Base-by-base conservation (phyloP, 2,113 vertebrate genomes). In the Centrocercus urophasianus region DNA sequence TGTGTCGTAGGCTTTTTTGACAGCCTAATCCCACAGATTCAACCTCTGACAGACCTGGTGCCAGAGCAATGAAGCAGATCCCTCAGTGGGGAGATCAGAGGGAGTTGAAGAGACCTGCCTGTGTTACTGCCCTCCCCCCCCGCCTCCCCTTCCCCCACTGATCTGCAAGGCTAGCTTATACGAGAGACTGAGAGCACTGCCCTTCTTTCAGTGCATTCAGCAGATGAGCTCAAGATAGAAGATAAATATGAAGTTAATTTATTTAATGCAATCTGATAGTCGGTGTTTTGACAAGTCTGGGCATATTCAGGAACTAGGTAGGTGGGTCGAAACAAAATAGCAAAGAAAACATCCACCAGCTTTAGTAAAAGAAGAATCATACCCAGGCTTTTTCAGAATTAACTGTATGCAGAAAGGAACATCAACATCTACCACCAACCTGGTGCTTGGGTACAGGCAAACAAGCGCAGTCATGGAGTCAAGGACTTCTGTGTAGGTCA, bases 61-160 rank as follows among this genome's bases (percentile, higher is more conserved):
- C 15, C 20, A 36, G 63, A 79, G 84, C 57, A 19, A 45, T 21
- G 25, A 20, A 25, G 38, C 28, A 16, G 67, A 76, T 20, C 32
- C 30, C 13, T 15, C 0, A 0, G 56, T 34, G 5, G 27, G 4
- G 34, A 28, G 32, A 64, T 42, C 11, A 30, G 38, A 66, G 28
- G 32, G 32, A 67, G 22, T 32, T 52, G 56, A 42, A 71, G 36
- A 88, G 34, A 63, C 12, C 40, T 86, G 38, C 34, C 27, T 0
- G 0, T 6, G n/a, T 13, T 27, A 43, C 50, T 64, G 47, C 27
- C 66, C 11, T 5, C 4, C 40, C 42, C 43, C 43, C 18, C 15
- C 38, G 38, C 21, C 40, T 5, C 40, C 40, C 40, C 43, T 73
- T 8, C 36, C 42, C 43, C 43, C 21, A 3, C 27, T n/a, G 7